Evolutionary conservation across 2,797 vertebrate species (phyloP).

Genomic region (Sebastes ruberrimus): DNA sequence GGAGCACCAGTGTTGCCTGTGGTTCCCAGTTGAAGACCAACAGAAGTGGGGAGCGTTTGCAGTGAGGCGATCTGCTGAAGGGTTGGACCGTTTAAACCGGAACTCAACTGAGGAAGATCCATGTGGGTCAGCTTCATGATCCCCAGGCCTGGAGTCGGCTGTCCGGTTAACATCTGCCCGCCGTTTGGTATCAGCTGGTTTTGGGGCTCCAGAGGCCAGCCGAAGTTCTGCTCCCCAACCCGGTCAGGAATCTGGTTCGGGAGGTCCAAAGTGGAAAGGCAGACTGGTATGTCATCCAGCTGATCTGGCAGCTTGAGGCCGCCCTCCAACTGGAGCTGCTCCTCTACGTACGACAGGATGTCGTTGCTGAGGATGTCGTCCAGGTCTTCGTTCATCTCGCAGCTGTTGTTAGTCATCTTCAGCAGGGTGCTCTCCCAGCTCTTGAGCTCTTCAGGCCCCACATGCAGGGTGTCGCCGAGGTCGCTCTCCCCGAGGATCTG

Average conservation of each 20-base stretch:
- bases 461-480: constrained; percentile 15
- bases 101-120: constrained; percentile 46
- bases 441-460: constrained; percentile 67
- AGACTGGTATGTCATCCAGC: constrained; percentile 24
- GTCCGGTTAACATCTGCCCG: constrained; percentile 11
- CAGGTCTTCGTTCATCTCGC: constrained; percentile 43
- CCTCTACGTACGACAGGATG: constrained; percentile 75
- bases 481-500: constrained; percentile 67
- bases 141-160: neutral
- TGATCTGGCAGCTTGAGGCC: constrained; percentile 31
- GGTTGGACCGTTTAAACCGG: constrained; percentile 20
- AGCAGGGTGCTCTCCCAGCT: constrained; percentile 82
- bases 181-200: constrained; percentile 38
- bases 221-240: constrained; percentile 43
- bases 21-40: neutral
- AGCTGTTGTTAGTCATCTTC: constrained; percentile 59
- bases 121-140: constrained; percentile 70
- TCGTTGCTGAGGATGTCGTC: constrained; percentile 64
- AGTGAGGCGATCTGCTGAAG: constrained; percentile 37
- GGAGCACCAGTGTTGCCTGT: neutral
- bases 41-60: constrained; percentile 18
- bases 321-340: constrained; percentile 71
- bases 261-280: constrained; percentile 46
- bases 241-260: constrained; percentile 36
- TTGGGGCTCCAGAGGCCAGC: constrained; percentile 33